phyloP scores from a whole-genome alignment of 2,888 invertebrate species.

The Galeruca laticollis region DNA sequence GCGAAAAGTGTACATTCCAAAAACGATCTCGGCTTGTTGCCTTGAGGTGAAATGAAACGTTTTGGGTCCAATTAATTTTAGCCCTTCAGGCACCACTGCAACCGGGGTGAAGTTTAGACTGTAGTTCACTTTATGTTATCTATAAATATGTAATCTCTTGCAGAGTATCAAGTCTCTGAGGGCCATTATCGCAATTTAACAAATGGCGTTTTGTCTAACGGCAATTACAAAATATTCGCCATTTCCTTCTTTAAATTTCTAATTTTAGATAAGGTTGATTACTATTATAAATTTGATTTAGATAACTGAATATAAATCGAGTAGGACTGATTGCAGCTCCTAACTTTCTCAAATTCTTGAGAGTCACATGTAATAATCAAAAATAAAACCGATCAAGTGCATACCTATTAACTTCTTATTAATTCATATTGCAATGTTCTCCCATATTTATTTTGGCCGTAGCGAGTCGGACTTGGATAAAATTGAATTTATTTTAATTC shows the following conservation, averaged over 20 bases:
- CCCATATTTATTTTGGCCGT: slow-evolving; percentile 36
- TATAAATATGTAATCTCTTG: slow-evolving; percentile 64
- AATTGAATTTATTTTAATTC: slow-evolving; percentile 49
- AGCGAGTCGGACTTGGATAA: slow-evolving; percentile 37
- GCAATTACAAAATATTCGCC: slow-evolving; percentile 52
- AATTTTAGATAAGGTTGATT: slow-evolving; percentile 29
- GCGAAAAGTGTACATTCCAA: slow-evolving; percentile 52
- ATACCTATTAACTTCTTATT: slow-evolving; percentile 13
- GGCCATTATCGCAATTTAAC: slow-evolving; percentile 66
- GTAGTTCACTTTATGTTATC: slow-evolving; percentile 61
- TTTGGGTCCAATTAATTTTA: slow-evolving; percentile 62
- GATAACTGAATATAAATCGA: background rate
- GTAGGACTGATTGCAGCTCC: too few relatives aligned
- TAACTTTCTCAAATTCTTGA: background rate
- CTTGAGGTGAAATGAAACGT: slow-evolving; percentile 61
- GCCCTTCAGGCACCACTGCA: slow-evolving; percentile 60
- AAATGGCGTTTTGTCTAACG: slow-evolving; percentile 61
- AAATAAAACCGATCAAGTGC: background rate
- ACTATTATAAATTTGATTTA: slow-evolving; percentile 17
- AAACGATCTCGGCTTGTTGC: slow-evolving; percentile 55
- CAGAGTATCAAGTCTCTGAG: slow-evolving; percentile 65
- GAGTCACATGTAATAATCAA: too few relatives aligned
- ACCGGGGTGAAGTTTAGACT: slow-evolving; percentile 57
- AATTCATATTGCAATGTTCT: slow-evolving; percentile 26
- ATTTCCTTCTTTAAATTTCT: slow-evolving; percentile 24